Percentiles rank a stretch among this genome's conserved stretches.
Conservation (phyloP, 2,797 vertebrate genomes). For the Octomys mimax region DNA sequence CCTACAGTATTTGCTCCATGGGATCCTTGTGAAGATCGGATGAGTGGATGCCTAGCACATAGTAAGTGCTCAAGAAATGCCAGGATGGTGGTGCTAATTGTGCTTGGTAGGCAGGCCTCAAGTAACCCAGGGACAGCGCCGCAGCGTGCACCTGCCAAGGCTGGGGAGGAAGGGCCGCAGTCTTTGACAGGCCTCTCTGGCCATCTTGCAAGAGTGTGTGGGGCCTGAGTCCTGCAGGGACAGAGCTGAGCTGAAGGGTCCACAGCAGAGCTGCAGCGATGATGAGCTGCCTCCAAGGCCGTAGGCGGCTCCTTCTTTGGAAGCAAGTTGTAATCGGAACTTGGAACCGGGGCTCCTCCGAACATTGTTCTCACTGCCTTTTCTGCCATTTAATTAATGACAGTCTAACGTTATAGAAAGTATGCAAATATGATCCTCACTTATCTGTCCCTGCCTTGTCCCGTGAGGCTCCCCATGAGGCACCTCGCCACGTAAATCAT, state of each 20-base stretch:
- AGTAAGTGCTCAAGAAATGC: not conserved
- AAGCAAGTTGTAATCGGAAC: conserved; percentile 83
- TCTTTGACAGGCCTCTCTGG: conserved; percentile 50
- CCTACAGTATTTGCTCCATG: not conserved
- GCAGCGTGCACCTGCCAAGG: not conserved
- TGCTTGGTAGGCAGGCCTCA: not conserved
- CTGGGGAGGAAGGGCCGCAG: not conserved
- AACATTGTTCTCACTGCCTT: conserved; percentile 82
- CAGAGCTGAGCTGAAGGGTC: conserved; percentile 74
- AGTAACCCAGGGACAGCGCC: not conserved
- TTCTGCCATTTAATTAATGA: conserved; percentile 84
- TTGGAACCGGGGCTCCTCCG: conserved; percentile 77
- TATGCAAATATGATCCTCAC: conserved; percentile 79
- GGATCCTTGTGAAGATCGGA: not conserved
- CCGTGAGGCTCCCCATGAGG: conserved; percentile 35
- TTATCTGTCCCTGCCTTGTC: conserved; percentile 78
- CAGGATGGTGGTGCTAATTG: not conserved
- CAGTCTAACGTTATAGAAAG: conserved; percentile 81
- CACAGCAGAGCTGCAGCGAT: conserved; percentile 78
- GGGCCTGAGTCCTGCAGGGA: conserved; percentile 79
- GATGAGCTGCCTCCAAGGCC: conserved; percentile 81
- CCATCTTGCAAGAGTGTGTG: conserved; percentile 58
- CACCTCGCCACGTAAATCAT: conserved; percentile 48
- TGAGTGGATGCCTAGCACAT: not conserved
- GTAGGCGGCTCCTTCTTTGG: conserved; percentile 83